phyloP scores from a whole-genome alignment of 2,888 invertebrate genomes.

The Eudemis profundana region DNA sequence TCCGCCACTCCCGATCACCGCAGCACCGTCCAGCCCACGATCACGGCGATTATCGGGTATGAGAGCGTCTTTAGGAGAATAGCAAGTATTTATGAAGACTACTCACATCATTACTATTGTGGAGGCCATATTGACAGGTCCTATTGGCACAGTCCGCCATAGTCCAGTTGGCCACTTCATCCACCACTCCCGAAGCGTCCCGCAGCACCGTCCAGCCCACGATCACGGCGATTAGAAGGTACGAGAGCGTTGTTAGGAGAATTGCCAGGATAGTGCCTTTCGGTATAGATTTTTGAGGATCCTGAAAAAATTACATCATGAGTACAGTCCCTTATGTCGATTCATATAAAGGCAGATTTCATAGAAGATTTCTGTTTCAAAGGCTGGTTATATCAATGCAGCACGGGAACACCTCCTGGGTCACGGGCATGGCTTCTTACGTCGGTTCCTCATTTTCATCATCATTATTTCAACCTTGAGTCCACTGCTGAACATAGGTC shows the following conservation, averaged over 20 bases:
- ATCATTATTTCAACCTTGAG: too few species aligned
- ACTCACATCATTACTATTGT: slow-evolving; percentile 91
- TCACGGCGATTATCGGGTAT: slow-evolving; percentile 93
- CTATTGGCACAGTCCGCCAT: slow-evolving; percentile 82
- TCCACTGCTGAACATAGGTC: too few species aligned
- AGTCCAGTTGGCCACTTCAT: slow-evolving; percentile 84
- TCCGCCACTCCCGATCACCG: slow-evolving; percentile 90
- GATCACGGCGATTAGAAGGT: slow-evolving; percentile 93
- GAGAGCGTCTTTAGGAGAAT: slow-evolving; percentile 93
- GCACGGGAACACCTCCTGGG: too few species aligned
- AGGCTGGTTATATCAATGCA: too few species aligned
- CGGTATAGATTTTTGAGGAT: slow-evolving; percentile 94
- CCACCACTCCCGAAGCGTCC: slow-evolving; percentile 91
- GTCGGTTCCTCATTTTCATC: too few species aligned
- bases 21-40: slow-evolving; percentile 90
- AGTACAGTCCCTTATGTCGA: too few species aligned
- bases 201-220: slow-evolving; percentile 91
- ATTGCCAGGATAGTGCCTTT: slow-evolving; percentile 98
- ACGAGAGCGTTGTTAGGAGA: slow-evolving; percentile 93
- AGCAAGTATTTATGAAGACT: too few species aligned
- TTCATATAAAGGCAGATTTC: too few species aligned
- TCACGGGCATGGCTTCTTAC: too few species aligned
- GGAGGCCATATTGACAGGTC: slow-evolving; percentile 89
- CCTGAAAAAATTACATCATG: slow-evolving; percentile 83
- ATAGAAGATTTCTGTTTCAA: too few species aligned